A percentile compares a stretch with the other conserved stretches of the same genome.
Conservation (phyloP, 2,113 vertebrate species). For the Tyto alba region DNA sequence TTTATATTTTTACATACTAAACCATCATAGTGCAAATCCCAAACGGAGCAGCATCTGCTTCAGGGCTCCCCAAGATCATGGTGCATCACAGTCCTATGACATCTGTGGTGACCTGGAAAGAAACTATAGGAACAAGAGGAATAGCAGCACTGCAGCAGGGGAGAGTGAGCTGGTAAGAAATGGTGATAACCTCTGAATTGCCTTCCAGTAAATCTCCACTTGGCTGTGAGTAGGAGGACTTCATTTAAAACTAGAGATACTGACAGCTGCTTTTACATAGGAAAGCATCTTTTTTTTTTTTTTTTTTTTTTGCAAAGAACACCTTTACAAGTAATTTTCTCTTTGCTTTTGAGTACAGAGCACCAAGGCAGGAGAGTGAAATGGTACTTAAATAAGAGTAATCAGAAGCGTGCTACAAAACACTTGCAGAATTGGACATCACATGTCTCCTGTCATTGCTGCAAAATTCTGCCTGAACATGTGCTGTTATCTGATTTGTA, state of each 20-base stretch:
- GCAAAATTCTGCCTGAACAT: neutral
- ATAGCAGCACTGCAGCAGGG: neutral
- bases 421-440: neutral
- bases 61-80: neutral
- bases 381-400: neutral
- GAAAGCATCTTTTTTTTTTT: neutral
- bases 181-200: neutral
- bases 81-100: neutral
- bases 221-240: neutral
- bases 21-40: neutral
- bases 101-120: neutral
- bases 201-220: neutral
- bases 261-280: conserved; percentile 31
- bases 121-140: neutral
- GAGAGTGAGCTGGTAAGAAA: neutral
- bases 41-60: neutral
- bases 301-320: neutral
- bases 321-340: conserved; percentile 16
- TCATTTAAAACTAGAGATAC: neutral
- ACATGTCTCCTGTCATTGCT: neutral
- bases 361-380: neutral
- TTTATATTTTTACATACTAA: neutral
- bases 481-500: neutral
- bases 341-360: neutral
- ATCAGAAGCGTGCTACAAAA: neutral